Evolutionary conservation across 2,888 invertebrate genomes (phyloP).

Genomic region (Platerodrilus igneus): DNA sequence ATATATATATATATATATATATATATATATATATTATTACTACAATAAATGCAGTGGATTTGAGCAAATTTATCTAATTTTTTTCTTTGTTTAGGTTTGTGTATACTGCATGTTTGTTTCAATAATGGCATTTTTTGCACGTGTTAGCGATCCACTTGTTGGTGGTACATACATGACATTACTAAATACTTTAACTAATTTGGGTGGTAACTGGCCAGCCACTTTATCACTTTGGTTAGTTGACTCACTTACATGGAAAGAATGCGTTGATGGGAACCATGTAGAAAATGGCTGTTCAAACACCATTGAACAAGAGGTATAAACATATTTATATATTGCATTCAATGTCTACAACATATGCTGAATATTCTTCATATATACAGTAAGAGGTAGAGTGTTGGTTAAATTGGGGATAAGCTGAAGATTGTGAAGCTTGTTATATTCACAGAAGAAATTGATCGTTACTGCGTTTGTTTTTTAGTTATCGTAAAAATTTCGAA

Average conservation of each 20-base stretch:
- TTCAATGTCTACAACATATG: not conserved
- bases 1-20: too few relatives aligned
- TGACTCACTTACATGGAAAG: conserved; percentile 79
- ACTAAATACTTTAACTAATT: conserved; percentile 89
- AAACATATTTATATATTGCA: conserved; percentile 26
- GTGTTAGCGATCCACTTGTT: conserved; percentile 91
- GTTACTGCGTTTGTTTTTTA: too few relatives aligned
- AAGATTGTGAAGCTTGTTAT: too few relatives aligned
- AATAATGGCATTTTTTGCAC: conserved; percentile 96
- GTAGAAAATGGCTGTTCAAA: conserved; percentile 63
- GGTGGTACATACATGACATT: conserved; percentile 99
- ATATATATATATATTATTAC: too few relatives aligned
- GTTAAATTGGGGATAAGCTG: too few relatives aligned
- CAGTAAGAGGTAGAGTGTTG: too few relatives aligned
- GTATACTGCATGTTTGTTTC: conserved; percentile 97
- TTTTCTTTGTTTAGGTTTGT: conserved; percentile 71
- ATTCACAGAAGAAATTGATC: too few relatives aligned
- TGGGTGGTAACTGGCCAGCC: conserved; percentile 98
- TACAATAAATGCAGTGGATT: too few relatives aligned
- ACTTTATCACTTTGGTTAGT: conserved; percentile 89
- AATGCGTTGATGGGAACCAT: conserved; percentile 54
- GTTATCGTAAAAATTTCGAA: too few relatives aligned
- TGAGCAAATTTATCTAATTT: not conserved
- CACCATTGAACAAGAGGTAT: conserved; percentile 60
- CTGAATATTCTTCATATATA: too few relatives aligned